Percentiles rank a stretch among this genome's conserved stretches.
These are phyloP conservation scores for Gavialis gangeticus DNA, from an alignment of 2,113 vertebrate genomes.

Conservation along the genomic window DNA sequence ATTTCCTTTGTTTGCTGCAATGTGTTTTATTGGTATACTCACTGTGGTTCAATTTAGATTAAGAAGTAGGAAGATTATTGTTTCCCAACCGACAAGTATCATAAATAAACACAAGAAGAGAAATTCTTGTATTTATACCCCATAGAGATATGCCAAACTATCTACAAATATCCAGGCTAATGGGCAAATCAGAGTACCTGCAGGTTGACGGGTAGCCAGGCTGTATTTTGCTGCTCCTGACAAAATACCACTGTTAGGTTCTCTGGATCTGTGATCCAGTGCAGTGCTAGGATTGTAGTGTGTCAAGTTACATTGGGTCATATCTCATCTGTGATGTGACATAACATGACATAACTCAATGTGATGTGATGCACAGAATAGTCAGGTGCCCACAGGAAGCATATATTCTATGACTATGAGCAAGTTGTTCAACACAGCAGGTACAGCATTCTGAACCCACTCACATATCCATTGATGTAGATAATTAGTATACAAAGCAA, in stretches of 20 bases:
- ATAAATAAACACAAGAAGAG: slow-evolving; percentile 75
- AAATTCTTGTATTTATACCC: slow-evolving; percentile 59
- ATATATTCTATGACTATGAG: slow-evolving; percentile 28
- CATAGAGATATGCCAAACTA: slow-evolving; percentile 7
- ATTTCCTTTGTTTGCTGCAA: slow-evolving; percentile 77
- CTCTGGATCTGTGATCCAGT: not conserved
- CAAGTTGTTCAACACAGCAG: slow-evolving; percentile 63
- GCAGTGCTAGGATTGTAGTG: not conserved
- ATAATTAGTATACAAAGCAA: slow-evolving; percentile 71
- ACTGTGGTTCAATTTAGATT: slow-evolving; percentile 75
- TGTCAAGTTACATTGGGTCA: slow-evolving; percentile 64
- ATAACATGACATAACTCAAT: slow-evolving; percentile 60
- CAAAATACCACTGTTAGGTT: not conserved
- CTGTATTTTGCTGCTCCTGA: not conserved
- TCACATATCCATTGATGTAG: slow-evolving; percentile 37
- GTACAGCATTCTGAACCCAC: slow-evolving; percentile 38
- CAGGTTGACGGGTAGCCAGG: not conserved
- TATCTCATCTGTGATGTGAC: slow-evolving; percentile 68
- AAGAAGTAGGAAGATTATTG: slow-evolving; percentile 77
- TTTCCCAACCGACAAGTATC: slow-evolving; percentile 68
- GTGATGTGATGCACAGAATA: slow-evolving; percentile 44
- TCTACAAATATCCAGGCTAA: slow-evolving; percentile 48
- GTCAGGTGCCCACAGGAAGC: slow-evolving; percentile 78
- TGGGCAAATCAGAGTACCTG: not conserved
- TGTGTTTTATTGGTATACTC: slow-evolving; percentile 72